Evolutionary conservation across 2,888 invertebrate genomes (phyloP).

Genomic region (Eupithecia abbreviata): DNA sequence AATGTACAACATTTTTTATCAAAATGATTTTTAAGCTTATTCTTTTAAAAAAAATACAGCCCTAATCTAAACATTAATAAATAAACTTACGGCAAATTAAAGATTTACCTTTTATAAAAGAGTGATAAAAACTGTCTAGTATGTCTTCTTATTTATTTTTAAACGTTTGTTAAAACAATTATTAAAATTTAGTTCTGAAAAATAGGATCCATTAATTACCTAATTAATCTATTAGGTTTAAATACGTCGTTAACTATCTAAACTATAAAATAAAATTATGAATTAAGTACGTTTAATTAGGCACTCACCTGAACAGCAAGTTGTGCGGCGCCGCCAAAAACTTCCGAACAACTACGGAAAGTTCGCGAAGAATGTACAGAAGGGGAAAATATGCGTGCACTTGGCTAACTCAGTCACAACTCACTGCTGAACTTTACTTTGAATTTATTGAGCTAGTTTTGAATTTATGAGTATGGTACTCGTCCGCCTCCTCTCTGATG

Average conservation of each 20-base stretch:
- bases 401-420: constrained; percentile 60
- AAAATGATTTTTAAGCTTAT: background rate
- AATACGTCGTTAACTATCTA: no score
- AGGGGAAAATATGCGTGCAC: constrained; percentile 52
- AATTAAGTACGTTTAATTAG: constrained; percentile 26
- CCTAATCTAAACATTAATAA: no score
- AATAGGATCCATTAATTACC: background rate
- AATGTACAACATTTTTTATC: background rate
- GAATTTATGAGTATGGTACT: constrained; percentile 49
- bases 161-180: background rate
- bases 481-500: constrained; percentile 68
- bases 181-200: background rate
- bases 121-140: no score
- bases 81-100: no score
- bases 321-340: constrained; percentile 58
- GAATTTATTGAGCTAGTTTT: constrained; percentile 11
- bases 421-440: constrained; percentile 41
- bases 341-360: constrained; percentile 63
- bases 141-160: background rate
- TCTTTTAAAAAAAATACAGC: no score
- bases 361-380: constrained; percentile 55
- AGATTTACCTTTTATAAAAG: no score
- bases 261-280: no score
- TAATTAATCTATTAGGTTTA: no score
- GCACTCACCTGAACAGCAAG: constrained; percentile 53